Evolutionary conservation across 2,113 vertebrate genomes (phyloP).

Genomic region (Hymenochirus boettgeri): DNA sequence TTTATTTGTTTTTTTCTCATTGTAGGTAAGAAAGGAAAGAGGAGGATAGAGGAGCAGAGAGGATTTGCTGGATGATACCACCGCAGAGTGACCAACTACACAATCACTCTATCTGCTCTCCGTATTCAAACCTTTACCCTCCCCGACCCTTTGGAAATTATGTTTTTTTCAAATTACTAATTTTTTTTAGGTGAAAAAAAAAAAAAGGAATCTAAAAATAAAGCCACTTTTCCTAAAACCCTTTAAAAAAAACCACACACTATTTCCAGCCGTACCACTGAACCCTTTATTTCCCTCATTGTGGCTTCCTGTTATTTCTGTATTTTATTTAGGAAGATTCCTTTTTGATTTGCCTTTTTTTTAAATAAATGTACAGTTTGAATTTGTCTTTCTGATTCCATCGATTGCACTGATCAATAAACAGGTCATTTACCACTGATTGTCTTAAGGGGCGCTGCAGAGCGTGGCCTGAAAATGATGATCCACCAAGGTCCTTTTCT

Average conservation of each 20-base stretch:
- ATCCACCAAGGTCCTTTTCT: too few relatives aligned
- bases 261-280: neutral
- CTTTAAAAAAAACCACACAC: too few relatives aligned
- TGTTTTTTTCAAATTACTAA: conserved; percentile 57
- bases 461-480: too few relatives aligned
- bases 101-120: conserved; percentile 19
- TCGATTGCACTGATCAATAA: too few relatives aligned
- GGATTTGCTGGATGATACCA: neutral
- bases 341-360: conserved; percentile 16
- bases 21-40: conserved; percentile 72
- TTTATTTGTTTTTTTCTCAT: conserved; percentile 46
- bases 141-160: conserved; percentile 27
- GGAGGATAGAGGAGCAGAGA: conserved; percentile 60
- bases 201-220: conserved; percentile 16
- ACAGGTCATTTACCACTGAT: too few relatives aligned
- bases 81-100: conserved; percentile 1
- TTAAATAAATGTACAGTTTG: conserved; percentile 42
- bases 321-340: conserved; percentile 12
- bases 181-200: conserved; percentile 42
- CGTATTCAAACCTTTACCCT: neutral
- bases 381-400: conserved; percentile 14
- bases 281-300: neutral
- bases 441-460: too few relatives aligned
- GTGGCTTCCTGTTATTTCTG: conserved; percentile 25
- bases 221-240: too few relatives aligned